Base-by-base conservation (phyloP, 1,140 invertebrate genomes). In the Odontomachus brunneus region DNA sequence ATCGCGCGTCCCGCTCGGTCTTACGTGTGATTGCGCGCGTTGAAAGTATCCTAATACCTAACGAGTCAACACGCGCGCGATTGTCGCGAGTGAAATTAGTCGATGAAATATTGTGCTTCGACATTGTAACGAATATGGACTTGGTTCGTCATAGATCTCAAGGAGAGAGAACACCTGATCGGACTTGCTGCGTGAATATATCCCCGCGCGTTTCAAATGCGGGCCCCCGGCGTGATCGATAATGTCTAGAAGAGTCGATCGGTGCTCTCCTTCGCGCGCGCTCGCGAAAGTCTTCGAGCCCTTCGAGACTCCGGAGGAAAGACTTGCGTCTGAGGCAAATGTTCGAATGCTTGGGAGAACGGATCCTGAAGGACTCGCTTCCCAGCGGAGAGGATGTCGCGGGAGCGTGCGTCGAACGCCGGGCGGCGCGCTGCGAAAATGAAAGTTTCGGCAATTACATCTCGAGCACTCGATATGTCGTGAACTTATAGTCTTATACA, bases 1-100 rank as follows among this genome's bases (percentile, higher is more conserved):
- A 80, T 80, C 44, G 38, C 44, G 22, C 33, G 51, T 73, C 51
- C 49, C 26, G 75, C 17, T 38, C 51, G 33, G 9, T 69, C 51
- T 71, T n/a, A 53, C 65, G n/a, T 57, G 38, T 44, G 38, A 33
- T 33, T 5, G 1, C 22, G 51, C 26, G 60, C 38, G 38, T 78
- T 66, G 57, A 80, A 80, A 57, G 26, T 80, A 71, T 71, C 29
- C 51, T 80, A 80, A 80, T 48, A 44, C 55, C 65, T 80, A 80
- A 80, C 51, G 14, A 69, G 71, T 80, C 33, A 71, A 80, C 51
- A 1, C 69, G 48, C 48, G n/a, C 69, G 48, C 57, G 38, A 80
- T 80, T 69, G 57, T 71, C 75, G 33, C 69, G 57, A 80, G 38
- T 80, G 44, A 65, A 80, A 80, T 76, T 44, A 69, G 29, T 80